Conservation (phyloP, 2,888 invertebrate genomes). For the Pandemis heparana region DNA sequence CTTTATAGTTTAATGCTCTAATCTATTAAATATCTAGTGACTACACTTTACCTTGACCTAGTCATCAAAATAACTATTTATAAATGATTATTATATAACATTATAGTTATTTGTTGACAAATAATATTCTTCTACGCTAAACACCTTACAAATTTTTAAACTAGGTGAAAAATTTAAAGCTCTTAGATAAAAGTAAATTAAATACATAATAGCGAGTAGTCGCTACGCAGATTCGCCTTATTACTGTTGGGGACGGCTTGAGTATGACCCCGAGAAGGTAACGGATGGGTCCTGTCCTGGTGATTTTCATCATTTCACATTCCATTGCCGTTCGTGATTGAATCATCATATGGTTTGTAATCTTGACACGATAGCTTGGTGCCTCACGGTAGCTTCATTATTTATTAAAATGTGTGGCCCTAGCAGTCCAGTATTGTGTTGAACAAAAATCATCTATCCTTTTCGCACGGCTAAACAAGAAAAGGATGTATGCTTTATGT, state of each 20-base stretch:
- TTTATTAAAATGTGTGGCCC: background rate
- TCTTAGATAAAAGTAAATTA: conserved; percentile 71
- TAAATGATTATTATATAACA: conserved; percentile 61
- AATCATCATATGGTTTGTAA: conserved; percentile 18
- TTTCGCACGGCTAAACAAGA: background rate
- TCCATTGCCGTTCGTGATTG: conserved; percentile 22
- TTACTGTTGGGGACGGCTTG: conserved; percentile 65
- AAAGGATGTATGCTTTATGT: background rate
- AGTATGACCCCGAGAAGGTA: conserved; percentile 40
- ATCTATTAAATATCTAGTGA: conserved; percentile 67
- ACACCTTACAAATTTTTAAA: conserved; percentile 77
- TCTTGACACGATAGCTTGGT: conserved; percentile 12
- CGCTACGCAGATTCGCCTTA: conserved; percentile 71
- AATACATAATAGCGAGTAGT: conserved; percentile 65
- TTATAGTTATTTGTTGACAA: conserved; percentile 76
- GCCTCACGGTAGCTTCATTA: background rate
- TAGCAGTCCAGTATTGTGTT: background rate
- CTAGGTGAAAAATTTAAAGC: conserved; percentile 65
- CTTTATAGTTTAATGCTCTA: conserved; percentile 72
- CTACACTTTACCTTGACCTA: conserved; percentile 68
- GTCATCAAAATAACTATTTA: conserved; percentile 69
- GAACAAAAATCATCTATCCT: background rate
- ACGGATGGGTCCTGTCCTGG: conserved; percentile 24
- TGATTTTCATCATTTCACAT: conserved; percentile 28
- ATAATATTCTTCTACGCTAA: conserved; percentile 83